Evolutionary conservation across 2,797 vertebrate genomes (phyloP), one percentile per base, ranked within the genome.

Genomic region (Taenioides sp.): DNA sequence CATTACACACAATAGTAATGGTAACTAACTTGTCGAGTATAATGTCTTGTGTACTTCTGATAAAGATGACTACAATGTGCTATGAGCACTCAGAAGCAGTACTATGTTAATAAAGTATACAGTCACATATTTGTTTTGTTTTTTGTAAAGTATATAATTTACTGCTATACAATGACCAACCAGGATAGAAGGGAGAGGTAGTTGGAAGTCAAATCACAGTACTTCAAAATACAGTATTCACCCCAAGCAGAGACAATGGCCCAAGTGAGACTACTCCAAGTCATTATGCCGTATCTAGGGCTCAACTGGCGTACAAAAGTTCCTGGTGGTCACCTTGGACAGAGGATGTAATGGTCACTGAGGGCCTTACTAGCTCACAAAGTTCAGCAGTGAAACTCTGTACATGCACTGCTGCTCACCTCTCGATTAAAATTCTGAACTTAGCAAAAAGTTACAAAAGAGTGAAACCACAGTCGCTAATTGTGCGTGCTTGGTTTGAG

Each of bases 401-500:
- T n/a, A 9, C 12, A 17, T 16, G 49, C 40, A 63, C 14, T 50
- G 16, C 14, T 16, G 23, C 40, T 27, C 40, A 10, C 5, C 43
- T 31, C 20, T 20, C 11, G 17, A 27, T 52, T 50, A 18, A 28
- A 18, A 28, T n/a, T 52, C 47, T 66, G 17, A 18, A 52, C 25
- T 31, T 52, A 28, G 28, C n/a, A 27, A 67, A 70, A 61, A 55
- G 55, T 18, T 71, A 70, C 7, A 54, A 25, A 4, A 22, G 47
- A 62, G 62, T 23, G 20, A 1, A 84, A 17, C 40, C 43, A 37
- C 50, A 69, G 67, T 11, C 69, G 58, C 58, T 63, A 70, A 77
- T 77, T 63, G 22, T 67, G 55, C 81, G 55, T 37, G 72, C 54
- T 69, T 81, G 69, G 74, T 74, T 70, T 83, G 72, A 69, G 60